Evolutionary conservation across 2,797 vertebrate species (phyloP), one percentile per base, ranked within the genome.

Genomic region (Tarsius wallacei): DNA sequence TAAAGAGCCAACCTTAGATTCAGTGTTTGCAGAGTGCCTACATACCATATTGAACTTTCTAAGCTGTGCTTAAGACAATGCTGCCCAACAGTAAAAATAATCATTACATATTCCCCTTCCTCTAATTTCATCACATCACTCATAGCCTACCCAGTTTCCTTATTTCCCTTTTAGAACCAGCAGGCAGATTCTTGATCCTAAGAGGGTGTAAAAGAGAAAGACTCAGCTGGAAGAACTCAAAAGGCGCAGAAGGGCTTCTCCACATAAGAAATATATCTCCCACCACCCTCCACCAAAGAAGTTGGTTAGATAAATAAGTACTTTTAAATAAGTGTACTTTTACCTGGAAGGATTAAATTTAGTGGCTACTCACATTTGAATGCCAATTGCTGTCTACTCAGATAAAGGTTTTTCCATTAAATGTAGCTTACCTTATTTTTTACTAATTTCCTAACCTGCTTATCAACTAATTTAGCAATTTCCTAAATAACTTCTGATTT

Each of bases 401-500:
- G 49, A 66, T 55, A 89, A 19, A 63, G 12, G 11, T 19, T 87
- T 87, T 64, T 36, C 19, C n/a, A 42, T 91, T 86, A 91, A 57
- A 13, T 26, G n/a, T 42, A 47, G 31, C 68, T 95, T 53, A 74
- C 31, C 19, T 90, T 85, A 61, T 51, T 57, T 42, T 17, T 12
- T 33, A 81, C 61, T 86, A 55, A 74, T 93, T 89, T 33, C n/a
- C 68, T 90, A 82, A 91, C 24, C 28, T 68, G 61, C 51, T 84
- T 93, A 68, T 51, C 92, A 64, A 47, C 33, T 76, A 73, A 80
- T 4, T 84, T 76, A 88, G 83, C 42, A 74, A 16, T 87, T 97
- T 94, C 22, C 36, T 28, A 85, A 91, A 57, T 85, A 87, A 80
- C 17, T 81, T 87, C 81, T 80, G 78, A 88, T 61, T 68, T 93